Evolutionary conservation across 1,140 invertebrate species (phyloP), one percentile per base, ranked within the genome.

Genomic region (Lutraria rhynchaena): DNA sequence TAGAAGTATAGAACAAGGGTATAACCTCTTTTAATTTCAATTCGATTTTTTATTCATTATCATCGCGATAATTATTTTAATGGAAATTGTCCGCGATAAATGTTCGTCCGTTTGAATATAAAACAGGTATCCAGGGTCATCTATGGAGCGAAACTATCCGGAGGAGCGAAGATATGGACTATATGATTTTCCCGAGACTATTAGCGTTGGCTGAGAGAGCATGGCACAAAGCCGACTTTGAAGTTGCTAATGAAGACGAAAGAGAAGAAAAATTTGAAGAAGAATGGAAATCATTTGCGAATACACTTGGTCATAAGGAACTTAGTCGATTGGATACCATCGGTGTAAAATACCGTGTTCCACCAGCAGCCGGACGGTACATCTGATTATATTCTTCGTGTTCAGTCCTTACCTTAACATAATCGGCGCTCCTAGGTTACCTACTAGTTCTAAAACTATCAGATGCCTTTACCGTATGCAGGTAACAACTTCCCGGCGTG

Each of bases 221-320:
- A 5, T 88, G 88, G 88, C 82, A 87, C 71, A 77, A 84, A 57
- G 86, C 87, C 0, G 60, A 57, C 17, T 88, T 85, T 78, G 87
- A 88, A 53, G 49, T 65, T 11, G 57, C 27, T 5, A 22, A 33
- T 3, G 29, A 31, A 0, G 37, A 46, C 4, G 41, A 19, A 44
- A 46, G 57, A 31, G 41, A 55, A 29, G 35, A 49, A 2, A 37
- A 33, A 9, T 63, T 49, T 13, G 35, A 75, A 19, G 19, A 4
- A 27, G 70, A 75, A 33, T 70, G 75, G 71, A 15, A 61, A 27
- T 19, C 24, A 13, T 69, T 80, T 61, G 78, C 84, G 17, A 87
- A 82, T 55, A 73, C 82, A 1, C 29, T 88, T 17, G 86, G 87
- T 17, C 53, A 65, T 49, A 77, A 67, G 51, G 87, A 88, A 70